Evolutionary conservation across 2,113 vertebrate genomes (phyloP).

Genomic region (Lagopus muta): DNA sequence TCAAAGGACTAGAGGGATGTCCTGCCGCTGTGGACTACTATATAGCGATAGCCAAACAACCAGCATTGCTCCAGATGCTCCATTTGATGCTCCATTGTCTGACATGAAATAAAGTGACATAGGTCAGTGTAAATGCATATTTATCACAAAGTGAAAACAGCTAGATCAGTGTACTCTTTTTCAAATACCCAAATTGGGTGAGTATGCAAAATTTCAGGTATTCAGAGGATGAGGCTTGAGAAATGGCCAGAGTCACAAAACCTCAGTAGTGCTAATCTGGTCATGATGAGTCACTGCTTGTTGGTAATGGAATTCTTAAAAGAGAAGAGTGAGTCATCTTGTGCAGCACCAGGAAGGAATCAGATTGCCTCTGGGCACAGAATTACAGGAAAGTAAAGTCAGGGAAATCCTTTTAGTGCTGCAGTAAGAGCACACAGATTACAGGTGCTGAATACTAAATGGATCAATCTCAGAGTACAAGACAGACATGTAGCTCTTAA

Average conservation of each 20-base stretch:
- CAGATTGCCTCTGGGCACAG: neutral
- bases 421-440: neutral
- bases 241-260: neutral
- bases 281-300: slow-evolving; percentile 9
- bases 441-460: slow-evolving; percentile 5
- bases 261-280: neutral
- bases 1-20: neutral
- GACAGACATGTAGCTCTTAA: neutral
- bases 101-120: neutral
- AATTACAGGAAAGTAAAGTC: slow-evolving; percentile 37
- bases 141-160: neutral
- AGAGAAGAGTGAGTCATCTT: slow-evolving; percentile 23
- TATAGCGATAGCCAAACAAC: fast-evolving
- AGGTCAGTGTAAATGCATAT: neutral
- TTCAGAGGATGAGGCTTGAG: neutral
- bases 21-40: neutral
- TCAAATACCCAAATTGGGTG: neutral
- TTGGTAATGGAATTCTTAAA: slow-evolving; percentile 18
- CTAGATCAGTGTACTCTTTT: neutral
- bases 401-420: slow-evolving; percentile 48
- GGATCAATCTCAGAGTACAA: neutral
- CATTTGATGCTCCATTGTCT: neutral
- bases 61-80: neutral
- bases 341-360: neutral
- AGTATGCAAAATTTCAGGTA: neutral